These are phyloP conservation scores for Hemitrygon akajei DNA, from an alignment of 2,797 vertebrate genomes.

Conservation along the genomic window DNA sequence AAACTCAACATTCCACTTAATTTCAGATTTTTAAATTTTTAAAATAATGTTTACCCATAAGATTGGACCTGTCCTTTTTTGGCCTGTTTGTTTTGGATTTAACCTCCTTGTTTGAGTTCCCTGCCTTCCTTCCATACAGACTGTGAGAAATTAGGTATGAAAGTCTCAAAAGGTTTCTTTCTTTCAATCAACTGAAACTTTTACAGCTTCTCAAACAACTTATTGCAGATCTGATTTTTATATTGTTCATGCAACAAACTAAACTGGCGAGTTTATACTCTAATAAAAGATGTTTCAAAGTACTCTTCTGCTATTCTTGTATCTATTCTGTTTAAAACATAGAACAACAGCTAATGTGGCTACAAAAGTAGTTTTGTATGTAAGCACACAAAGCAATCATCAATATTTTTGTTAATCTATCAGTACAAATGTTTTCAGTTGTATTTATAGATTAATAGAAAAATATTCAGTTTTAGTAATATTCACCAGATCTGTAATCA, in stretches of 20 bases:
- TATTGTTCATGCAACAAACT: background rate
- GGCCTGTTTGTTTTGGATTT: conserved; percentile 38
- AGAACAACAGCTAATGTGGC: background rate
- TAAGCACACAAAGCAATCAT: background rate
- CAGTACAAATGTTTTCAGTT: background rate
- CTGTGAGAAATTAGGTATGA: conserved; percentile 34
- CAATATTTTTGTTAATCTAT: no score
- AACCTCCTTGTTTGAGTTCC: conserved; percentile 36
- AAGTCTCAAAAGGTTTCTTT: conserved; percentile 36
- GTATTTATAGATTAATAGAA: background rate
- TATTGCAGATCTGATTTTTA: background rate
- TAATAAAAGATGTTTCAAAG: background rate
- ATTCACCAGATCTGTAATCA: background rate
- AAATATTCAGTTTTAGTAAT: background rate
- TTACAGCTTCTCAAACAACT: conserved; percentile 12
- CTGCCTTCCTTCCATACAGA: conserved; percentile 28
- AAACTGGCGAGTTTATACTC: background rate
- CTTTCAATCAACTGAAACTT: conserved; percentile 24
- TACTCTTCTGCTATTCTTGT: background rate
- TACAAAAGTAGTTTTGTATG: background rate
- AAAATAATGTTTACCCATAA: conserved; percentile 40
- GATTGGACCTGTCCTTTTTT: conserved; percentile 30
- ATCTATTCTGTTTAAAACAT: background rate
- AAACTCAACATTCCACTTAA: conserved; percentile 56
- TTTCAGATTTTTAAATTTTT: conserved; percentile 54